Percentiles rank a stretch among this genome's conserved stretches.
Conservation (phyloP, 2,888 invertebrate species). For the Rhynchonema sp. region DNA sequence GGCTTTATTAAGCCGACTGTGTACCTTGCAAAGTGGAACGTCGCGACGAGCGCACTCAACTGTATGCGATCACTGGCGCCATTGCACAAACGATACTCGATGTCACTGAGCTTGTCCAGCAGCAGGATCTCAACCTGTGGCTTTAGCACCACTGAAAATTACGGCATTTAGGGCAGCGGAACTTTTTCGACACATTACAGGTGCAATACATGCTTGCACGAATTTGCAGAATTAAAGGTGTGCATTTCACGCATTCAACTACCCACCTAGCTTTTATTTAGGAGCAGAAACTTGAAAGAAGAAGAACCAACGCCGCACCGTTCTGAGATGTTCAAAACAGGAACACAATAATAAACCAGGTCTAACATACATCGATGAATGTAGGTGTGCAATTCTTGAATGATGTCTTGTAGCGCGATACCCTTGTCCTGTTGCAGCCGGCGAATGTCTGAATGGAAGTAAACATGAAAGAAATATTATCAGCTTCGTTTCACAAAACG, state of each 20-base stretch:
- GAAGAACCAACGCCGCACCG: too few relatives aligned
- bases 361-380: slow-evolving; percentile 72
- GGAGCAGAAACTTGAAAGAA: too few relatives aligned
- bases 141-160: slow-evolving; percentile 64
- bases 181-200: not conserved
- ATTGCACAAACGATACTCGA: slow-evolving; percentile 60
- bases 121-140: slow-evolving; percentile 53
- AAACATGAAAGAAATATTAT: not conserved
- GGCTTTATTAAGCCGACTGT: too few relatives aligned
- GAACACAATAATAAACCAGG: slow-evolving; percentile 22
- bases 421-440: slow-evolving; percentile 63
- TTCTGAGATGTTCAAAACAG: not conserved
- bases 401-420: slow-evolving; percentile 70
- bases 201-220: not conserved
- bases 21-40: not conserved
- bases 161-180: not conserved
- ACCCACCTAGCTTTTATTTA: too few relatives aligned
- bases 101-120: slow-evolving; percentile 64
- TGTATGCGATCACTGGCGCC: slow-evolving; percentile 81
- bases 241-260: too few relatives aligned
- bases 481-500: too few relatives aligned
- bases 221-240: not conserved
- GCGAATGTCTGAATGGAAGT: slow-evolving; percentile 39
- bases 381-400: slow-evolving; percentile 68
- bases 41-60: slow-evolving; percentile 59